Percentiles rank a stretch among this genome's conserved stretches.
These are phyloP conservation scores for Notamacropus eugenii DNA, from an alignment of 2,797 vertebrate species.

Conservation along the genomic window DNA sequence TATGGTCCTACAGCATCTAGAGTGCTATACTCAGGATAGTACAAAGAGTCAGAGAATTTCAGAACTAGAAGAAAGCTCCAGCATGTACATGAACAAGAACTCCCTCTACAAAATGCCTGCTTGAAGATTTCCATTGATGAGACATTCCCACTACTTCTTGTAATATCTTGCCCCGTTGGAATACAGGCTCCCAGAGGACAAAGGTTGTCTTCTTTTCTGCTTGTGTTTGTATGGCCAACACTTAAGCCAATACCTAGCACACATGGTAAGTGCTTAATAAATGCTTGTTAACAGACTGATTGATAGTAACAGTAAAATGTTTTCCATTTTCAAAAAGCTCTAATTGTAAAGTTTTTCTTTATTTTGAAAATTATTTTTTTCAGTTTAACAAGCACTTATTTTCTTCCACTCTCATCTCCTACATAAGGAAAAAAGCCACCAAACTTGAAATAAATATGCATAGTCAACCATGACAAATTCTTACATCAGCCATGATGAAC, in stretches of 20 bases:
- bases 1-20: background rate
- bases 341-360: background rate
- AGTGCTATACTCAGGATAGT: background rate
- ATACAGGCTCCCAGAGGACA: background rate
- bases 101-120: background rate
- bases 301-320: background rate
- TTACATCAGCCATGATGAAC: background rate
- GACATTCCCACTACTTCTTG: background rate
- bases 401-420: background rate
- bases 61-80: background rate
- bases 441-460: background rate
- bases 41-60: background rate
- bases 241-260: background rate
- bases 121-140: background rate
- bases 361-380: background rate
- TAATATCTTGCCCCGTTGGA: background rate
- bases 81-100: background rate
- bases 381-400: background rate
- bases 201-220: background rate
- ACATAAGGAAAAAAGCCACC: background rate
- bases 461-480: background rate
- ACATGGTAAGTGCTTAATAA: background rate
- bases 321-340: background rate
- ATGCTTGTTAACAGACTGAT: background rate
- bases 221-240: background rate